Evolutionary conservation across 2,113 vertebrate genomes (phyloP), one percentile per base, ranked within the genome.

Genomic region (Ameiurus melas): DNA sequence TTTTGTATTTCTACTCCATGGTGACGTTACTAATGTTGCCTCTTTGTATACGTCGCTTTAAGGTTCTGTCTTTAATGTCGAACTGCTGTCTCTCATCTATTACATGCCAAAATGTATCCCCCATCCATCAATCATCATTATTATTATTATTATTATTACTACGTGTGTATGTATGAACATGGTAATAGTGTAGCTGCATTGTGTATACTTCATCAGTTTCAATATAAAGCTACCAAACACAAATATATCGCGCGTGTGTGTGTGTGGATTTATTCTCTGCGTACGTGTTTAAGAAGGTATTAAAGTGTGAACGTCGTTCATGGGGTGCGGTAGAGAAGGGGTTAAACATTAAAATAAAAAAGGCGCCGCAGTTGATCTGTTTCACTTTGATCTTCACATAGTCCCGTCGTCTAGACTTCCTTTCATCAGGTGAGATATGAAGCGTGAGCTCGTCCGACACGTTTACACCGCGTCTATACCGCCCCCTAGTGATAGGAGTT

Each of bases 151-250:
- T 7, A 47, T 7, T 47, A 47, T 0, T 47, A 47, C 39, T 47
- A 51, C 9, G 47, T 96, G 96, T 95, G 93, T 91, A 87, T 91
- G 95, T 95, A 97, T 98, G 97, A 95, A 55, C 51, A 30, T 78
- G 43, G 97, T 99, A 96, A 94, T 98, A 97, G 96, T 95, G 93
- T 98, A 97, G 97, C 92, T 94, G 95, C 96, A 95, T 96, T 97
- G 97, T 98, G 97, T 98, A 97, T 95, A 97, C 96, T 95, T 97
- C 88, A 97, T 95, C 95, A 95, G 95, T 93, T 97, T 96, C 97
- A 97, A 96, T 97, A 99, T 98, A 98, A 98, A 96, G 91, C 89
- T 93, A 92, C 94, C 93, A 87, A 90, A 94, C 93, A 94, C 89
- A 87, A 86, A 55, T 84, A 87, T 85, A 86, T 89, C 0, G 25